These are phyloP conservation scores for Pituophis catenifer DNA, from an alignment of 2,113 vertebrate genomes.

Conservation along the genomic window DNA sequence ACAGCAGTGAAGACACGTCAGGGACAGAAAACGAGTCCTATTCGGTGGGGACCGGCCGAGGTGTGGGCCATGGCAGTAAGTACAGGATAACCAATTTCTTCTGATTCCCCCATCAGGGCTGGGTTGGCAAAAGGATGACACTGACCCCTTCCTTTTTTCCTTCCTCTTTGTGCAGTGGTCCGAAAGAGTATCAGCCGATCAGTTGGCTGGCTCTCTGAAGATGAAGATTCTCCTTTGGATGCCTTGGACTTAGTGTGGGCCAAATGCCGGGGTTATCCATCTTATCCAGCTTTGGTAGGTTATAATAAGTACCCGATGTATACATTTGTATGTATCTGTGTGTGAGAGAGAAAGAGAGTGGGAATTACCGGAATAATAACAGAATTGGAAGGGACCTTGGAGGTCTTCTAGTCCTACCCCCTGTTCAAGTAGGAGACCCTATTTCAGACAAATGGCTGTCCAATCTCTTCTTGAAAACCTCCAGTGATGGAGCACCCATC, in stretches of 20 bases:
- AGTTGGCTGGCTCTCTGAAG: conserved; percentile 89
- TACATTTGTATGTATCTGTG: not conserved
- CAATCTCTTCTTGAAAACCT: not conserved
- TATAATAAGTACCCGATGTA: not conserved
- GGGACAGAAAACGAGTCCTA: conserved; percentile 97
- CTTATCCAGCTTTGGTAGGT: conserved; percentile 94
- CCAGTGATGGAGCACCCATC: not conserved
- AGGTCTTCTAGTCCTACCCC: not conserved
- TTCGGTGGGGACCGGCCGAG: conserved; percentile 85
- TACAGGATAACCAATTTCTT: not conserved
- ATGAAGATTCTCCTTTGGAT: conserved; percentile 91
- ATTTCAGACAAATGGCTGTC: not conserved
- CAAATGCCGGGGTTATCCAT: conserved; percentile 96
- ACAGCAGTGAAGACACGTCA: conserved; percentile 97
- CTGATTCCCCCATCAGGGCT: not conserved
- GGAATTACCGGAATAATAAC: not conserved
- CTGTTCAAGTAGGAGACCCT: not conserved
- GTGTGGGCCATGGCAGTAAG: conserved; percentile 89
- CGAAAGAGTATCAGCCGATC: conserved; percentile 83
- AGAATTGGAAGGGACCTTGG: not conserved
- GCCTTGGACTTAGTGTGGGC: conserved; percentile 98
- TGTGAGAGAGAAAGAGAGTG: not conserved
- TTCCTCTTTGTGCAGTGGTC: conserved; percentile 77
- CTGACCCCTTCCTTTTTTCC: conserved; percentile 30
- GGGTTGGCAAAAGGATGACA: not conserved